Evolutionary conservation across 2,797 vertebrate species (phyloP), one percentile per base, ranked within the genome.

Genomic region (Anabas testudineus): DNA sequence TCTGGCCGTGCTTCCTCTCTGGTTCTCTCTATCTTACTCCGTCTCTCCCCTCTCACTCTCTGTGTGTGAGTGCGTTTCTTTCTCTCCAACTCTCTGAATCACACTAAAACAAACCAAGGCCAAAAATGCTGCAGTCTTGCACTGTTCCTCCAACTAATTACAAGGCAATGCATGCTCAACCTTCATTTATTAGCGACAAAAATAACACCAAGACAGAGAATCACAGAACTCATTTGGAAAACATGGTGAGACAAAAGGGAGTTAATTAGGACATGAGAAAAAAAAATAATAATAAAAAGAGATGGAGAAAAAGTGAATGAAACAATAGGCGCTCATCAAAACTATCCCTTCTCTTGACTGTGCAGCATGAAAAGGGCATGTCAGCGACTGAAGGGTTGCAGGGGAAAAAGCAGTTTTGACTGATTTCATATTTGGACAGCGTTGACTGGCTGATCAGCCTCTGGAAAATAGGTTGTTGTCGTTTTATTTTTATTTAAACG

Each of bases 81-180:
- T 65, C 56, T 76, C 54, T 78, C 34, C 41, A 26, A 41, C 62
- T 67, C 43, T 67, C 80, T 54, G 72, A 90, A 62, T 83, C 68
- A 54, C 53, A 85, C 74, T 76, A 76, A 84, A 91, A 86, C 76
- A 73, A 88, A 79, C 74, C 88, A 83, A 87, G 90, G 90, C 91
- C 88, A 46, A 63, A 87, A 90, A 84, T 72, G 65, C 82, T 86
- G 87, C 88, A 86, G 88, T 87, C 87, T 82, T 79, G 82, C 84
- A 86, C 90, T 90, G 90, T 91, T 90, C 85, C 91, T 87, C 84
- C 79, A 74, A 72, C 88, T 93, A 91, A 94, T 92, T 94, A 91
- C 78, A 68, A 87, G 84, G 90, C 86, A 58, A 86, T 76, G 81
- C 70, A 72, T 81, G 83, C 86, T 86, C 88, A 84, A 78, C 82